Evolutionary conservation across 1,140 invertebrate species (phyloP).

Genomic region (Panulirus ornatus): DNA sequence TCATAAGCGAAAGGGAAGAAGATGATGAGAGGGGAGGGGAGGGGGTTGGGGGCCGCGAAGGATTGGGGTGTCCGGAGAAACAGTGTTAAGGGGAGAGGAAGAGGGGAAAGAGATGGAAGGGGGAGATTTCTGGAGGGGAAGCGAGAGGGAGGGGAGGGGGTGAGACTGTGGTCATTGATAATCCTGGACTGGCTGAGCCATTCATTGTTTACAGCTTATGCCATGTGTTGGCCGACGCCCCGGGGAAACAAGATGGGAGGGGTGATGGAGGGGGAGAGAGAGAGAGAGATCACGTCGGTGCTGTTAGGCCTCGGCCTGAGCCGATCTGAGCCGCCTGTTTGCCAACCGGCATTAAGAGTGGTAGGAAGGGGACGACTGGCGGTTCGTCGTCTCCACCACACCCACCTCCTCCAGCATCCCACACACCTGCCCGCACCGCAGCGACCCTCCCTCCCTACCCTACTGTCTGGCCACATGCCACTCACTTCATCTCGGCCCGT

Average conservation of each 20-base stretch:
- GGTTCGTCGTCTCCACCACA: too few species aligned
- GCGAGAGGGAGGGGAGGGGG: not conserved
- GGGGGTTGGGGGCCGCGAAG: not conserved
- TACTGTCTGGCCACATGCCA: too few species aligned
- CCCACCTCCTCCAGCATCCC: too few species aligned
- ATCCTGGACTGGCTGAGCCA: conserved; percentile 20
- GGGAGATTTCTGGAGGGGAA: not conserved
- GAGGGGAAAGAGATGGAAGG: not conserved
- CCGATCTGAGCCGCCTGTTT: not conserved
- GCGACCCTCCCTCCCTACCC: too few species aligned
- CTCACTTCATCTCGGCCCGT: too few species aligned
- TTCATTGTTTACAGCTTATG: conserved; percentile 42
- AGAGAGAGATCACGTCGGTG: too few species aligned
- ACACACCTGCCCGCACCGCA: too few species aligned
- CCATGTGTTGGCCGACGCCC: conserved; percentile 17
- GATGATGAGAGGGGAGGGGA: not conserved
- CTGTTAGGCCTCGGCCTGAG: not conserved
- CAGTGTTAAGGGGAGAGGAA: not conserved
- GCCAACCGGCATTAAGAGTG: not conserved
- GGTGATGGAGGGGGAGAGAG: not conserved
- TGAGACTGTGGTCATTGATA: conserved; percentile 16
- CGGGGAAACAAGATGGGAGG: not conserved
- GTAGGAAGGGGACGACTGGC: too few species aligned
- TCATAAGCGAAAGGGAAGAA: not conserved
- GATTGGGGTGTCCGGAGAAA: not conserved